Base-by-base conservation (phyloP, 2,113 vertebrate genomes). In the Balaeniceps rex region DNA sequence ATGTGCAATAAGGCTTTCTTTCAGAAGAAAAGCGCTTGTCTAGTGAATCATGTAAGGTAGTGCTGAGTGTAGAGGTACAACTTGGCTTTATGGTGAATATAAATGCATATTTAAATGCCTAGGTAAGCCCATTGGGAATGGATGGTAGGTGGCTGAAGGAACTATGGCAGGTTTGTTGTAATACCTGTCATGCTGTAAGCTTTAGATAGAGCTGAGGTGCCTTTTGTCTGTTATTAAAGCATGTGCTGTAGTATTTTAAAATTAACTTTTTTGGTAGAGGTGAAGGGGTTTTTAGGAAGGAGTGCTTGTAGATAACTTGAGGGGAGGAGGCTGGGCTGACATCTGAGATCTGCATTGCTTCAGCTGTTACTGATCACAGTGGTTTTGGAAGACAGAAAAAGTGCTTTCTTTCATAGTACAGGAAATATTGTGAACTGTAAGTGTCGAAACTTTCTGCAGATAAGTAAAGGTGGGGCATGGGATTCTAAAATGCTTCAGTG, bases 371-470 rank as follows among this genome's bases (percentile, higher is more conserved):
- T 75, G 91, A 79, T 86, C 51, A 12, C 71, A 28, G 76, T 34
- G 90, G 52, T 34, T 80, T 95, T 87, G 75, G 28, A 61, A 94
- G 92, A 66, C 17, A 84, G 88, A 81, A 81, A 38, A 82, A 90
- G 49, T 55, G 49, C 63, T 93, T 77, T 83, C 85, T 90, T 89
- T 77, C 49, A 7, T 64, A 77, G 76, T 34, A 83, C 93, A 94
- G 96, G 96, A 96, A 96, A 78, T 66, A 23, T 63, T 79, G 57
- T 24, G 87, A 75, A 12, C 65, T 54, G 4, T 36, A 49, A 94
- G 80, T 82, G 88, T 94, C 79, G 91, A 87, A 96, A 89, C 78
- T 90, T 79, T 71, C 42, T 78, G 82, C 89, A 69, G 75, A 87
- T 94, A 96, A 94, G 86, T 71, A 42, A 22, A 94, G 86, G 94